Conservation (phyloP, 2,113 vertebrate species). For the Thalassarche chlororhynchos region DNA sequence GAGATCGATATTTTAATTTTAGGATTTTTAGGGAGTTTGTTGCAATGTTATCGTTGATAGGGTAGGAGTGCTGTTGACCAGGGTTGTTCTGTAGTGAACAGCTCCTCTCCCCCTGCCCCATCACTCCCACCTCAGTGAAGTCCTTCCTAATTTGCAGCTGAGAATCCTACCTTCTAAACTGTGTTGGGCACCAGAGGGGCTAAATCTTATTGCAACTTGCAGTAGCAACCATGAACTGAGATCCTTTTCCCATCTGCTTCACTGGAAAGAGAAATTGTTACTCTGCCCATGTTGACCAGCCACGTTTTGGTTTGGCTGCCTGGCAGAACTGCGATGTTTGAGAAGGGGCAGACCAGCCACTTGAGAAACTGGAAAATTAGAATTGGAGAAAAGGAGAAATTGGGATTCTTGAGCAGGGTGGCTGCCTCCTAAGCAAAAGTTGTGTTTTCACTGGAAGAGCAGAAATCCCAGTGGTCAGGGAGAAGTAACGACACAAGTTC, state of each 20-base stretch:
- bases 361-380: not conserved
- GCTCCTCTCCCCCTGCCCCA: not conserved
- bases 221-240: not conserved
- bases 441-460: not conserved
- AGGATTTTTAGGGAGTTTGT: not conserved
- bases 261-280: not conserved
- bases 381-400: not conserved
- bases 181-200: not conserved
- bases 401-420: not conserved
- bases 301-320: not conserved
- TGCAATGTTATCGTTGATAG: not conserved
- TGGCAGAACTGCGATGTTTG: not conserved
- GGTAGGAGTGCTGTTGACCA: not conserved
- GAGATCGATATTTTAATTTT: not conserved
- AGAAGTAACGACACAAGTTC: not conserved
- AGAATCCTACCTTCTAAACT: not conserved
- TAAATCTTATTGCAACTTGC: not conserved
- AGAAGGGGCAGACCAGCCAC: not conserved
- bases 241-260: not conserved
- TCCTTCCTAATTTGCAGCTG: not conserved
- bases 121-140: not conserved
- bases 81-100: not conserved
- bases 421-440: not conserved
- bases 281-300: not conserved
- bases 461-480: not conserved